These are phyloP conservation scores for Turritopsis rubra DNA, from an alignment of 30 jellyfish, hydroid and myxozoan species.

Conservation along the genomic window DNA sequence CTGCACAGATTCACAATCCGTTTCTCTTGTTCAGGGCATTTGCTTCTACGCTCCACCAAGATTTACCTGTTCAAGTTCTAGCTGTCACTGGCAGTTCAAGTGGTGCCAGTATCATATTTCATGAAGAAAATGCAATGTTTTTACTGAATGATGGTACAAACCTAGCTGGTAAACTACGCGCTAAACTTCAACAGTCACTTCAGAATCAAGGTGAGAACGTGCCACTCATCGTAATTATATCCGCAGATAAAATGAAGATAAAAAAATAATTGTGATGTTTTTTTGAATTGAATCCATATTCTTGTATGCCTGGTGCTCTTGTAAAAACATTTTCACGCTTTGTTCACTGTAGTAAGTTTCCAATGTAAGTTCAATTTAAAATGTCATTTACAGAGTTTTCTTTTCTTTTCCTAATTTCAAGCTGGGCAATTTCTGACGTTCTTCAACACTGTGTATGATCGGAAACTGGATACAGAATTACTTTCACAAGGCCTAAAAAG, in stretches of 20 bases:
- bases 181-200: constrained; percentile 62
- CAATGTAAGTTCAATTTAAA: no score
- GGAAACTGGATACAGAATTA: constrained; percentile 67
- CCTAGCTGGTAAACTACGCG: constrained; percentile 64
- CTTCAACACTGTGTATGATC: constrained; percentile 64
- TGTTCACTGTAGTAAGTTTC: no score
- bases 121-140: constrained; percentile 63
- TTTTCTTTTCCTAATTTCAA: neutral
- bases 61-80: constrained; percentile 77
- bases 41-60: constrained; percentile 59
- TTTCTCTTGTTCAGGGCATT: constrained; percentile 51
- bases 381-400: neutral
- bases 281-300: no score
- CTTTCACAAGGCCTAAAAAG: constrained; percentile 66
- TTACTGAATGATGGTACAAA: constrained; percentile 77
- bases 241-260: no score
- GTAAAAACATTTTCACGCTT: no score
- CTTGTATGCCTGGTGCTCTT: no score
- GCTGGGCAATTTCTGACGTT: constrained; percentile 91
- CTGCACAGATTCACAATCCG: no score
- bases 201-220: constrained; percentile 94
- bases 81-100: constrained; percentile 98
- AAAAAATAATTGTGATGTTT: no score
- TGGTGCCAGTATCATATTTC: constrained; percentile 92
- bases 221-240: constrained; percentile 10